Conservation (phyloP, 1,140 invertebrate species). For the Apis mellifera region Amel_HAv3.1 CM009939.2:1294001-1294500, state of each 20-base stretch:
- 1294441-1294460: neutral
- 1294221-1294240: conserved; percentile 80
- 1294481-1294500: neutral
- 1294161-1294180: conserved; percentile 41
- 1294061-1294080: conserved; percentile 70
- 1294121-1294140: conserved; percentile 76
- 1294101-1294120: conserved; percentile 82
- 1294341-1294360: conserved; percentile 82
- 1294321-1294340: conserved; percentile 84
- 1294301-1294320: conserved; percentile 84
- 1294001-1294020: neutral
- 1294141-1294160: conserved; percentile 42
- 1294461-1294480: neutral
- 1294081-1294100: conserved; percentile 78
- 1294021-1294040: conserved; percentile 64
- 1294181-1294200: conserved; percentile 48
- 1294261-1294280: conserved; percentile 87
- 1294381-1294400: neutral
- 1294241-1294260: conserved; percentile 83
- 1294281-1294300: conserved; percentile 84
- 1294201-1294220: conserved; percentile 61
- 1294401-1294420: neutral
- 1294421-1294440: neutral
- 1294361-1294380: conserved; percentile 5
- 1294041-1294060: conserved; percentile 70